Conservation (phyloP, 2,888 invertebrate genomes). For the Acanthopleura granulata region DNA sequence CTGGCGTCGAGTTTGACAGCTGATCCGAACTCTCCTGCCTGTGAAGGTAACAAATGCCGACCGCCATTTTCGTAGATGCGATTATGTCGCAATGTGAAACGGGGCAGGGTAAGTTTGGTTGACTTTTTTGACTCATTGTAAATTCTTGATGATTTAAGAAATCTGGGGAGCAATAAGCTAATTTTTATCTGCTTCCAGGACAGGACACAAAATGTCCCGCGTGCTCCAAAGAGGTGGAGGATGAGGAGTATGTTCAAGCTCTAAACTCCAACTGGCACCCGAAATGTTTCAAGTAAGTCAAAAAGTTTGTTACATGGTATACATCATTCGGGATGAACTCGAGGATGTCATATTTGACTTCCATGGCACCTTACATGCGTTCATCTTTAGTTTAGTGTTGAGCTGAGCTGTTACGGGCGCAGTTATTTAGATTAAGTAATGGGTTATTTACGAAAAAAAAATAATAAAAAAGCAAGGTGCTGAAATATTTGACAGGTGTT, state of each 20-base stretch:
- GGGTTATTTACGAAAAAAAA: too few species aligned
- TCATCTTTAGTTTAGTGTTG: too few species aligned
- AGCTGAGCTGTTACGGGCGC: too few species aligned
- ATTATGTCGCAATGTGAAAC: slow-evolving; percentile 18
- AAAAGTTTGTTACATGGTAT: neutral
- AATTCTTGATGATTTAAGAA: neutral
- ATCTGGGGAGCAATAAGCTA: neutral
- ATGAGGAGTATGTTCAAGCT: slow-evolving; percentile 49
- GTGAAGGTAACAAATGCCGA: slow-evolving; percentile 5
- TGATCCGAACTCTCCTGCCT: neutral
- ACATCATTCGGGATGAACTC: neutral
- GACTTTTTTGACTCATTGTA: neutral
- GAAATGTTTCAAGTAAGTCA: slow-evolving; percentile 51
- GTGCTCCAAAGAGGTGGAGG: slow-evolving; percentile 38
- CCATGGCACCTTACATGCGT: neutral
- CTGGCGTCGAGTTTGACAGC: neutral
- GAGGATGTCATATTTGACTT: slow-evolving; percentile 7
- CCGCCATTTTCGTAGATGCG: slow-evolving; percentile 4
- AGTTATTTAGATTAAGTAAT: too few species aligned
- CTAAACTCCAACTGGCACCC: slow-evolving; percentile 50
- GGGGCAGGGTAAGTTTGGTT: slow-evolving; percentile 4
- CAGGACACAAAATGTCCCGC: slow-evolving; percentile 34
- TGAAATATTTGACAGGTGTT: too few species aligned
- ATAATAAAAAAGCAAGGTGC: too few species aligned
- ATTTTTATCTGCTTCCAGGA: slow-evolving; percentile 6